Percentiles rank a stretch among this genome's conserved stretches.
phyloP scores from a whole-genome alignment of 1,140 invertebrate genomes.

The Doryteuthis pealeii region DNA sequence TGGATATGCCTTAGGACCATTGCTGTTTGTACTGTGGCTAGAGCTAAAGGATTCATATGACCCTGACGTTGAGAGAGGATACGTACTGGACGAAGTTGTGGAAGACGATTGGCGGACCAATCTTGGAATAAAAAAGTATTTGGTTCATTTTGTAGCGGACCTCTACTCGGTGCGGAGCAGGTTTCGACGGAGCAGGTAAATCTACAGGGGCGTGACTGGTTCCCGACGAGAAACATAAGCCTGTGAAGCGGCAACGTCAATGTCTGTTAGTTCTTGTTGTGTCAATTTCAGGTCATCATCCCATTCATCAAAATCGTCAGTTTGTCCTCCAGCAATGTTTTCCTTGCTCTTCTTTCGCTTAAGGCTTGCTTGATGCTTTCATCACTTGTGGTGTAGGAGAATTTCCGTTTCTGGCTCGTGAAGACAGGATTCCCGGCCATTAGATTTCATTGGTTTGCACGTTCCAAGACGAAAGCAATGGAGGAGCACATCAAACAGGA shows the following conservation, averaged over 20 bases:
- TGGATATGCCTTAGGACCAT: neutral
- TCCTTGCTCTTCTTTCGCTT: neutral
- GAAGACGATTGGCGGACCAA: neutral
- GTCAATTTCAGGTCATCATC: neutral
- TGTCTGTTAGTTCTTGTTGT: neutral
- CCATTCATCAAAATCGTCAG: neutral
- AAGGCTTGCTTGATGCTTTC: neutral
- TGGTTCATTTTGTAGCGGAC: no score
- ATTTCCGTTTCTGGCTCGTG: neutral
- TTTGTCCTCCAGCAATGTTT: neutral
- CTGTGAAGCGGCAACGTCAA: neutral
- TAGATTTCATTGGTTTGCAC: neutral
- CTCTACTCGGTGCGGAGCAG: no score
- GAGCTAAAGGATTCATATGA: neutral
- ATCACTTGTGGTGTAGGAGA: neutral
- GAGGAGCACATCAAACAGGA: no score
- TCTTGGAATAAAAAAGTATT: neutral
- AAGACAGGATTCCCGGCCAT: neutral
- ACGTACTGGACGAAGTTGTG: neutral
- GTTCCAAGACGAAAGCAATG: no score
- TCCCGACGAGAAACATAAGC: neutral
- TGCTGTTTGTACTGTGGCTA: constrained; percentile 1
- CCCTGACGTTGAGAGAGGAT: neutral
- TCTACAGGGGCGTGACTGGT: no score
- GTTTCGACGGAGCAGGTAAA: no score